Base-by-base conservation (phyloP, 2,797 vertebrate genomes). In the Pempheris klunzingeri region DNA sequence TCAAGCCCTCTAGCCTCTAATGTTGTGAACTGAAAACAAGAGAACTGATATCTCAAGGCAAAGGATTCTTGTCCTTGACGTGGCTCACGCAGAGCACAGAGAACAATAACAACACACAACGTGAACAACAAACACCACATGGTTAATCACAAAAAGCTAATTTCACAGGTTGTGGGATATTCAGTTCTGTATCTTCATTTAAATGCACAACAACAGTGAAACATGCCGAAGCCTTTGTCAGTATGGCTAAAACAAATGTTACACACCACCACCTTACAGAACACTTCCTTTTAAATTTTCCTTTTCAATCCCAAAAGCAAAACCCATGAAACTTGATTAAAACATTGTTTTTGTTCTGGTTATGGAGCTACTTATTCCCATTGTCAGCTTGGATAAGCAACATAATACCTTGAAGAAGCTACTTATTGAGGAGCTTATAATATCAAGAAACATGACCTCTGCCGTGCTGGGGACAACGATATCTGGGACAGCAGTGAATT, bases 361-460 rank as follows among this genome's bases (percentile, higher is more conserved):
- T 38, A 41, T 20, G 60, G 43, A 10, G 66, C 58, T 64, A 43
- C 34, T 68, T 81, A 78, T 63, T 26, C 13, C 11, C 17, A 55
- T 72, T 82, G 57, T 80, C 68, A 34, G 5, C 38, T 26, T 44
- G 58, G 74, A 76, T 71, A 57, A 79, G 81, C 34, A 76, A 88
- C 46, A 59, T 63, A 41, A 88, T 71, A 67, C 73, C 71, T 17
- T 20, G 2, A 57, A 69, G 73, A 71, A 64, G 43, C 47, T 47
- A 54, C 20, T 75, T n/a, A 66, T 5, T 41, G 71, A 88, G 68
- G 80, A 3, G 28, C 17, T 67, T 17, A 53, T 60, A 77, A 71
- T 59, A 72, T 69, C 52, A 59, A 15, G 71, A 84, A 87, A 89
- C 71, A 55, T n/a, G 71, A 84, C 41, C 81, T 49, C 60, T 4